phyloP scores from a whole-genome alignment of 2,113 vertebrate species.

The Perccottus glenii region DNA sequence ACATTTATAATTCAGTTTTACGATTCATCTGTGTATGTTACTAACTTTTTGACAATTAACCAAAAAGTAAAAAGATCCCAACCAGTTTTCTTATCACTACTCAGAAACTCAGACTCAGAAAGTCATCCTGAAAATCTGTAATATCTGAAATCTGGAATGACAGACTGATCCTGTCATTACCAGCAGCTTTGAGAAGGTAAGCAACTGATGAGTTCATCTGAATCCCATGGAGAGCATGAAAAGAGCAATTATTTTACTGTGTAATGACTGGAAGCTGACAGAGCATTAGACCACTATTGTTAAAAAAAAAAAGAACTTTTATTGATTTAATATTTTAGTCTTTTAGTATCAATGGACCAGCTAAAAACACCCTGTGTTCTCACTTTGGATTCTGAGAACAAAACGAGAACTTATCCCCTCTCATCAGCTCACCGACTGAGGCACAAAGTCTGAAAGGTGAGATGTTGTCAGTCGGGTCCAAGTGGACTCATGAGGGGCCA shows the following conservation, averaged over 20 bases:
- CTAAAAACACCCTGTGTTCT: slow-evolving; percentile 1
- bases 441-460: slow-evolving; percentile 1
- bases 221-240: background rate
- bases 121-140: background rate
- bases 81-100: background rate
- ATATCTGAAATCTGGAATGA: no score
- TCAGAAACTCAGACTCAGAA: no score
- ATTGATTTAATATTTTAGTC: slow-evolving; percentile 12
- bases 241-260: background rate
- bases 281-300: background rate
- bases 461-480: slow-evolving; percentile 16
- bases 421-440: slow-evolving; percentile 42
- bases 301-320: background rate
- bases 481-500: slow-evolving; percentile 48
- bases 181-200: background rate
- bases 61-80: background rate
- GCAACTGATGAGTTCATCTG: background rate
- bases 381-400: background rate
- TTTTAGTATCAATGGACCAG: background rate
- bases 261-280: background rate
- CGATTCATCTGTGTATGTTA: slow-evolving; percentile 4
- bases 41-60: background rate
- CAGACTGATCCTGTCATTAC: background rate
- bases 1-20: background rate
- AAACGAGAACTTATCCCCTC: slow-evolving; percentile 5